phyloP scores from a whole-genome alignment of 1,140 invertebrate species.

The Drosophila tropicalis region DNA sequence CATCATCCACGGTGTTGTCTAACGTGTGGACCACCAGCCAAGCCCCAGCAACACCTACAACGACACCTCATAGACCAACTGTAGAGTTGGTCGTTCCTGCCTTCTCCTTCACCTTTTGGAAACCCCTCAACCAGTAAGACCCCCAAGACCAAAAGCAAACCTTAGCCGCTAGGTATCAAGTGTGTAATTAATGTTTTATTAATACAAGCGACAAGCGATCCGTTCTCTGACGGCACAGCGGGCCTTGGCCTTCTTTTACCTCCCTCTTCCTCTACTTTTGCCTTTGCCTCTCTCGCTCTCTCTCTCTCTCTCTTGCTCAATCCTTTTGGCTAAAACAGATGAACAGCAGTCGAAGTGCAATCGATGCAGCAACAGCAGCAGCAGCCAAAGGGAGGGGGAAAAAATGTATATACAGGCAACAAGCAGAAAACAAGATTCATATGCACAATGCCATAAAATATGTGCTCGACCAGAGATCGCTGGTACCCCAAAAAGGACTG shows the following conservation, averaged over 20 bases:
- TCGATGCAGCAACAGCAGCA: slow-evolving; percentile 63
- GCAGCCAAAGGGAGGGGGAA: slow-evolving; percentile 2
- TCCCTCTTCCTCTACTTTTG: too few relatives aligned
- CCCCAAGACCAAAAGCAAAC: slow-evolving; percentile 16
- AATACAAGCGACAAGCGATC: slow-evolving; percentile 83
- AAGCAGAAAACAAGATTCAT: slow-evolving; percentile 62
- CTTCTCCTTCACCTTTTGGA: background rate
- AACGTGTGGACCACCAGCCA: slow-evolving; percentile 75
- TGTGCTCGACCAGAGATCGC: slow-evolving; percentile 38
- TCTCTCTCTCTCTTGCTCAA: background rate
- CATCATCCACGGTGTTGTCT: slow-evolving; percentile 24
- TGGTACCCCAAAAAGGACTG: background rate
- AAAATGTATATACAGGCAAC: background rate
- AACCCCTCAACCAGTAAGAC: too few relatives aligned
- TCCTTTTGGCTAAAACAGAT: slow-evolving; percentile 48
- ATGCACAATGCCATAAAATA: slow-evolving; percentile 81
- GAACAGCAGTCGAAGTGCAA: slow-evolving; percentile 83
- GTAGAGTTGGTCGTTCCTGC: background rate
- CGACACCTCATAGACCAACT: slow-evolving; percentile 71
- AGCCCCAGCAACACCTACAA: slow-evolving; percentile 73
- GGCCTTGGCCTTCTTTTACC: slow-evolving; percentile 26
- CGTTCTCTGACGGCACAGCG: slow-evolving; percentile 52
- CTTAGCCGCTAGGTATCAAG: slow-evolving; percentile 68
- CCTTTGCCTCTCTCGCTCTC: background rate
- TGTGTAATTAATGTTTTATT: slow-evolving; percentile 83